These are phyloP conservation scores for Centruroides sculpturatus DNA, from an alignment of 1,140 invertebrate species.

Conservation along the genomic window DNA sequence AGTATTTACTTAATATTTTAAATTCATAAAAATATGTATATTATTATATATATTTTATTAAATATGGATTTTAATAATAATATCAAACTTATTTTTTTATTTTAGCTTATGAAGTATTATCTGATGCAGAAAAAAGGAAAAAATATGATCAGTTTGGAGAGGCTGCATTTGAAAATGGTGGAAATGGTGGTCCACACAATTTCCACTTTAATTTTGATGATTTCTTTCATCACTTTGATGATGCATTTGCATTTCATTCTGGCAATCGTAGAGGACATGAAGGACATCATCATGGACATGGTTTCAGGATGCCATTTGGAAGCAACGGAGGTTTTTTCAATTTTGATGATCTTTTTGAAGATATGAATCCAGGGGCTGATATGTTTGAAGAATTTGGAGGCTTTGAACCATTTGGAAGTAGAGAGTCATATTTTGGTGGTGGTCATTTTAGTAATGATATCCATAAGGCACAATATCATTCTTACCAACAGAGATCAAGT, in stretches of 20 bases:
- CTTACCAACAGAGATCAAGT: slow-evolving; percentile 1
- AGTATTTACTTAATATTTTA: too few species aligned
- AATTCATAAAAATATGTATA: too few species aligned
- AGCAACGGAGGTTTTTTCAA: slow-evolving; percentile 9
- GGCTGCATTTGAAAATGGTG: slow-evolving; percentile 10
- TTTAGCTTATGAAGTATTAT: slow-evolving; percentile 30
- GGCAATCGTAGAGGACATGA: slow-evolving; percentile 1
- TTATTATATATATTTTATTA: too few species aligned
- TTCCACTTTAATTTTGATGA: slow-evolving; percentile 24
- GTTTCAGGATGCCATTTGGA: slow-evolving; percentile 6
- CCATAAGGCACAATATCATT: not conserved
- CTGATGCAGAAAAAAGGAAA: slow-evolving; percentile 25
- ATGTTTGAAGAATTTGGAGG: slow-evolving; percentile 6
- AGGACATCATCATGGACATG: slow-evolving; percentile 7
- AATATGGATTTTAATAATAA: too few species aligned
- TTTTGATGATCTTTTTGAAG: slow-evolving; percentile 21
- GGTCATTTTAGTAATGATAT: slow-evolving; percentile 6
- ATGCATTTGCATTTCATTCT: slow-evolving; percentile 15
- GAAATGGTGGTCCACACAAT: slow-evolving; percentile 6
- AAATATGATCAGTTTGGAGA: slow-evolving; percentile 27
- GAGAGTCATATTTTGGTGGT: slow-evolving; percentile 20
- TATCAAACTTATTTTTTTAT: slow-evolving; percentile 3
- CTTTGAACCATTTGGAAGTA: slow-evolving; percentile 16
- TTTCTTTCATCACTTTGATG: slow-evolving; percentile 25
- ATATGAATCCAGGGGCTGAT: slow-evolving; percentile 12